A percentile compares a stretch with the other conserved stretches of the same genome.
phyloP scores from a whole-genome alignment of 2,888 invertebrate species.

The Syritta pipiens region DNA sequence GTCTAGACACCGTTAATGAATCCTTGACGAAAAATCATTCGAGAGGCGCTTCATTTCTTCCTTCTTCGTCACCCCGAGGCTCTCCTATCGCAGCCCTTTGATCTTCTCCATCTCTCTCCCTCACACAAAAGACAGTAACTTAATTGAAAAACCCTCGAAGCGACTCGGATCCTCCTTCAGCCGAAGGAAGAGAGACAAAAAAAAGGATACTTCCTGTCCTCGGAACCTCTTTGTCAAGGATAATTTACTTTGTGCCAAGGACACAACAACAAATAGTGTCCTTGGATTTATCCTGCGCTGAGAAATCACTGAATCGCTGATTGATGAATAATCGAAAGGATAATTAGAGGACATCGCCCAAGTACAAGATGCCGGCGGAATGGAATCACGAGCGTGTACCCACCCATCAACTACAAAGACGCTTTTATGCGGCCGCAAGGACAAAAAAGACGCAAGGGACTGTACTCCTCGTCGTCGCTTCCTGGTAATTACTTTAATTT shows the following conservation, averaged over 20 bases:
- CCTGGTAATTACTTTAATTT: constrained; percentile 37
- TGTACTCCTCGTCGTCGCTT: no score
- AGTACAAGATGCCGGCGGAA: background rate
- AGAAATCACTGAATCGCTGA: constrained; percentile 31
- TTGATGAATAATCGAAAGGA: constrained; percentile 57
- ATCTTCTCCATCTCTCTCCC: no score
- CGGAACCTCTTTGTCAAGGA: constrained; percentile 14
- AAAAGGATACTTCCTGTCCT: background rate
- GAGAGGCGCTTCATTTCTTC: background rate
- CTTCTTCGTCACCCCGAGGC: background rate
- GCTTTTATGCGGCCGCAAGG: constrained; percentile 16
- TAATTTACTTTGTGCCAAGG: constrained; percentile 15
- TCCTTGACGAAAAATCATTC: constrained; percentile 39
- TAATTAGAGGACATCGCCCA: constrained; percentile 42
- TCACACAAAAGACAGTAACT: constrained; percentile 37
- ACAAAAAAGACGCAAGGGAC: no score
- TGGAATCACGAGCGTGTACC: constrained; percentile 4
- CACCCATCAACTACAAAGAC: constrained; percentile 23
- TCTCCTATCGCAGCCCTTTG: constrained; percentile 38
- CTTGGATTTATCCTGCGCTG: constrained; percentile 14
- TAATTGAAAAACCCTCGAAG: constrained; percentile 53
- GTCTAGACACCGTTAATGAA: constrained; percentile 61
- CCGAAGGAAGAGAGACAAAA: background rate
- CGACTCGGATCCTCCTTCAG: constrained; percentile 40
- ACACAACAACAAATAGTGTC: constrained; percentile 8